These are phyloP conservation scores for Diadema setosum DNA, from an alignment of 35 echinoderm and acorn worm genomes.

Conservation along the genomic window DNA sequence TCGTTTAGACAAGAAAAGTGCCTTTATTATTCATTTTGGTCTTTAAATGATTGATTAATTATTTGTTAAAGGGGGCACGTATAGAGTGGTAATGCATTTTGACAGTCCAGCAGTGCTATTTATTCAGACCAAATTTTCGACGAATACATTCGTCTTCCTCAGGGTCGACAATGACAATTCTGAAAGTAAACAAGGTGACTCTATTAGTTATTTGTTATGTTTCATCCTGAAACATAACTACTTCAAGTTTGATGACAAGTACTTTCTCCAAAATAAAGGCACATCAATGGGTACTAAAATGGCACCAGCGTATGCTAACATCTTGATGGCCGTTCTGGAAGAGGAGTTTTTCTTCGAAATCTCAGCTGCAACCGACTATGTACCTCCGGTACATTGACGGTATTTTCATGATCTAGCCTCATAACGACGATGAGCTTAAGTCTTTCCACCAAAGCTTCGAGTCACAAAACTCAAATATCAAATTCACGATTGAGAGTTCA, in stretches of 20 bases:
- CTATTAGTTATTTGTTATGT: too few species aligned
- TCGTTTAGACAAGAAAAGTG: too few species aligned
- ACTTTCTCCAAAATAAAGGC: conserved; percentile 20
- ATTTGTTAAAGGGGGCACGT: too few species aligned
- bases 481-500: neutral
- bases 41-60: too few species aligned
- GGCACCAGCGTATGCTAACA: conserved; percentile 39
- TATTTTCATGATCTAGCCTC: neutral
- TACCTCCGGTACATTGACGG: neutral
- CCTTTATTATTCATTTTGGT: too few species aligned
- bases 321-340: conserved; percentile 21
- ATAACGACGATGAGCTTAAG: neutral
- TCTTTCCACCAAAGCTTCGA: neutral
- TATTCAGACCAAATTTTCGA: too few species aligned
- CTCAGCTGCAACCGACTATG: neutral
- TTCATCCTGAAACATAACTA: conserved; percentile 45
- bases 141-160: too few species aligned
- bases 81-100: too few species aligned
- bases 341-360: neutral
- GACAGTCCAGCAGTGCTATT: too few species aligned
- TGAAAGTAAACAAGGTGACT: too few species aligned
- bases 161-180: too few species aligned
- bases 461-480: neutral
- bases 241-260: conserved; percentile 27
- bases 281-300: conserved; percentile 36